Base-by-base conservation (phyloP, 2,113 vertebrate genomes). In the Coptodon bakossiorum region DNA sequence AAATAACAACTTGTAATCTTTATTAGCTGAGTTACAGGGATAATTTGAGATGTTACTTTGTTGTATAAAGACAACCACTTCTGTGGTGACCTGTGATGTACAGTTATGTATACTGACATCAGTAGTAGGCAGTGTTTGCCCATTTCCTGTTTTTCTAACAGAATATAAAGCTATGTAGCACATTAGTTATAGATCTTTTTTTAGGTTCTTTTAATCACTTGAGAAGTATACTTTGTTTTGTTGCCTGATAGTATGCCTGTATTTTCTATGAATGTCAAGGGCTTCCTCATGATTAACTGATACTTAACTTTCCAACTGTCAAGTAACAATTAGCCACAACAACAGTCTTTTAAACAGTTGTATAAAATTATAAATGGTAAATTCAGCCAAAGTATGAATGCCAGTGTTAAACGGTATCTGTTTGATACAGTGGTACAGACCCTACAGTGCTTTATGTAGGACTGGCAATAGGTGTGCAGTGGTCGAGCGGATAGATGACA, bases 181-280 rank as follows among this genome's bases (percentile, higher is more conserved):
- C 63, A 82, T 66, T 95, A 91, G 87, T 89, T 88, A 7, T 90
- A 91, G 88, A 17, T 88, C 7, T 40, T 68, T 68, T 91, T 76
- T 83, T 88, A 90, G 80, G 95, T 96, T 97, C 95, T 97, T 98
- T 97, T 96, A 97, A 97, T 96, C 96, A 97, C 97, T 96, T 97
- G 95, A 96, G 96, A 96, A 95, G 94, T 97, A 96, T 97, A 78
- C 45, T 96, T 54, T 97, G 97, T 96, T 97, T 97, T 98, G 96
- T 98, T 97, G 97, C 95, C 94, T 96, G 96, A 96, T 97, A 97
- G 97, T 97, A 96, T 76, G 97, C 96, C 94, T 96, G 96, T 97
- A 96, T 98, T 98, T 98, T 97, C 95, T 97, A 97, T 97, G 96
- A 96, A 96, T 97, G 97, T 97, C 96, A 97, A 97, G 97, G 97